Conservation (phyloP, 2,797 vertebrate genomes). For the Sebastes baramenuke region DNA sequence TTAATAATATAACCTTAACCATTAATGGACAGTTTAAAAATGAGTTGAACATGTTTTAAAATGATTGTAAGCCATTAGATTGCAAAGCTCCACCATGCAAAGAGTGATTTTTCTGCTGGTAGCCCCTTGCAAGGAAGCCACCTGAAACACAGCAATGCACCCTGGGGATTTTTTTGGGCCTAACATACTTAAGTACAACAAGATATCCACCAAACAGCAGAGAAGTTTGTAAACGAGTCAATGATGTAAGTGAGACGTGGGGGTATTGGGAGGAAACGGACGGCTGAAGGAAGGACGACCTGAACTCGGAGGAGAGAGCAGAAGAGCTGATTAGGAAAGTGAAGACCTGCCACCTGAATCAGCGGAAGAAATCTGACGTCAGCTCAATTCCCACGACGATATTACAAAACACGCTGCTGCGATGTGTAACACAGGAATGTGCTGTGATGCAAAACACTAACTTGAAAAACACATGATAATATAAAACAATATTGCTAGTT, state of each 20-base stretch:
- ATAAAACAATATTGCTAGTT: neutral
- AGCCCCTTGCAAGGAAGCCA: neutral
- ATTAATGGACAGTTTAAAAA: neutral
- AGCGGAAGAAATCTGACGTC: conserved; percentile 72
- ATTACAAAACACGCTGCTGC: conserved; percentile 38
- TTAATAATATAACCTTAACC: neutral
- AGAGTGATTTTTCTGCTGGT: neutral
- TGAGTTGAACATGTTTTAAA: neutral
- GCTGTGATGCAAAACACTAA: conserved; percentile 1
- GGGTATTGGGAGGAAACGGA: conserved; percentile 59
- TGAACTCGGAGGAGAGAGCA: conserved; percentile 36
- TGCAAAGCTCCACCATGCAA: neutral
- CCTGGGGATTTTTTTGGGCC: neutral
- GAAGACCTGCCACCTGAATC: conserved; percentile 69
- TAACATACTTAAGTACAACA: neutral
- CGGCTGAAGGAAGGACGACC: conserved; percentile 51
- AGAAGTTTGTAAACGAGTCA: conserved; percentile 32
- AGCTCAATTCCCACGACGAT: conserved; percentile 58
- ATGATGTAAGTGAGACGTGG: conserved; percentile 38
- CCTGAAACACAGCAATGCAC: neutral
- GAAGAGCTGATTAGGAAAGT: conserved; percentile 66
- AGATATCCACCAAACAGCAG: neutral
- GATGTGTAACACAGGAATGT: conserved; percentile 16
- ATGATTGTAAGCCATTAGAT: neutral
- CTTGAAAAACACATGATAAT: neutral